These are phyloP conservation scores for Endomychus coccineus DNA, from an alignment of 2,888 invertebrate species.

Conservation along the genomic window DNA sequence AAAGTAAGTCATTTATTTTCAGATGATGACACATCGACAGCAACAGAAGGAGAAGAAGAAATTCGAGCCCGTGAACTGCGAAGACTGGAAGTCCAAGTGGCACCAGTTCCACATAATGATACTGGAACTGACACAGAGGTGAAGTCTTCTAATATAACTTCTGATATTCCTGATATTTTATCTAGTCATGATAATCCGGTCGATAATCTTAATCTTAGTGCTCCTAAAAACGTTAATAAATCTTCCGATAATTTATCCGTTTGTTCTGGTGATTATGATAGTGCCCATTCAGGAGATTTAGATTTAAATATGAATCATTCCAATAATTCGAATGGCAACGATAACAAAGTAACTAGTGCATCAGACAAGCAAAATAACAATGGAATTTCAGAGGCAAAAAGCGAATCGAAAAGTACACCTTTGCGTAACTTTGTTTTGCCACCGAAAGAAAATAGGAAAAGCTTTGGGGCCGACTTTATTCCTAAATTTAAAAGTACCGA, in stretches of 20 bases:
- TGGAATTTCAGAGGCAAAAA: no score
- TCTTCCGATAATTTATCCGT: conserved; percentile 35
- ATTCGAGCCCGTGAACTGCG: conserved; percentile 59
- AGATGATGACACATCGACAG: conserved; percentile 63
- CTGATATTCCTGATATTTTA: conserved; percentile 28
- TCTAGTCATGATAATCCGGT: conserved; percentile 25
- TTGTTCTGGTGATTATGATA: conserved; percentile 37
- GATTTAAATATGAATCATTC: no score
- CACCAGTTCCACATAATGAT: conserved; percentile 57
- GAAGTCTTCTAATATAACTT: conserved; percentile 38
- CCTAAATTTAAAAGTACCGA: conserved; percentile 34
- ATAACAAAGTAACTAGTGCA: no score
- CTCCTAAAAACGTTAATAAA: conserved; percentile 23
- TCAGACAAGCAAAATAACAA: no score
- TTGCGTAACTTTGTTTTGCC: conserved; percentile 35
- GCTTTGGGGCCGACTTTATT: conserved; percentile 38
- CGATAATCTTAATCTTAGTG: conserved; percentile 14
- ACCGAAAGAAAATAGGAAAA: conserved; percentile 32
- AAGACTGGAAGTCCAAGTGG: conserved; percentile 60
- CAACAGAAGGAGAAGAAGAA: conserved; percentile 65
- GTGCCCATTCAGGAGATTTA: conserved; percentile 32
- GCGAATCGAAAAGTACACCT: neutral
- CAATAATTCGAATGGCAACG: no score
- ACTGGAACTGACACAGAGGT: conserved; percentile 67
- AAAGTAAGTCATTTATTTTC: conserved; percentile 34